phyloP scores from a whole-genome alignment of 2,113 vertebrate species.

The Deroptyus accipitrinus region DNA sequence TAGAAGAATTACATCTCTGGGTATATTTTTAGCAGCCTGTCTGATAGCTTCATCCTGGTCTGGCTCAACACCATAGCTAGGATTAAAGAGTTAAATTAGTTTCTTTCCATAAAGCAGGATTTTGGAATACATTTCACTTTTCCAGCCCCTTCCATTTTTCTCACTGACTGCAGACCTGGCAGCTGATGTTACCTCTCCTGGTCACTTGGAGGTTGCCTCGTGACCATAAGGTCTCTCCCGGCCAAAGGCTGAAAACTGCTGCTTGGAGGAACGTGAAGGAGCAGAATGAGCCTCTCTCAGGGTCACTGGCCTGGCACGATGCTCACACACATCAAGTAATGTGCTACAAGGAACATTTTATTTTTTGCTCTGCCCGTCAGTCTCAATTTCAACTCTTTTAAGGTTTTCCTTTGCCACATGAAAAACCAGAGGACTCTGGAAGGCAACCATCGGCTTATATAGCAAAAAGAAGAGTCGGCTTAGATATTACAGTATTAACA shows the following conservation, averaged over 20 bases:
- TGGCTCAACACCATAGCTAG: neutral
- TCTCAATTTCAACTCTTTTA: neutral
- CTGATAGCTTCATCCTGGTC: neutral
- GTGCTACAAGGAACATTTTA: neutral
- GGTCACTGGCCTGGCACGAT: neutral
- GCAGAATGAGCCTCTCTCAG: neutral
- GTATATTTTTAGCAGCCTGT: neutral
- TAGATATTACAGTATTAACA: neutral
- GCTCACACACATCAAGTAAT: neutral
- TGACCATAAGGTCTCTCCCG: neutral
- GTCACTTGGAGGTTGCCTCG: neutral
- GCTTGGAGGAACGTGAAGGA: neutral
- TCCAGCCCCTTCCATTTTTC: neutral
- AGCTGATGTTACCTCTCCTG: neutral
- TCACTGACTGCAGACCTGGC: neutral
- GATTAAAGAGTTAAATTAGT: neutral
- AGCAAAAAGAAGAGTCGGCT: neutral
- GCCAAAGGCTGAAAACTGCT: neutral
- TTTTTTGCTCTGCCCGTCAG: neutral
- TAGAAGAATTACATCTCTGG: neutral
- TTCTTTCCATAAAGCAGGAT: neutral
- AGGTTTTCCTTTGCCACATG: neutral
- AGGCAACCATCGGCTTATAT: accelerated
- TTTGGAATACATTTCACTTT: conserved; percentile 2
- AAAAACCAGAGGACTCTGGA: neutral